phyloP scores from a whole-genome alignment of 2,888 invertebrate species.

The Baronia brevicornis region DNA sequence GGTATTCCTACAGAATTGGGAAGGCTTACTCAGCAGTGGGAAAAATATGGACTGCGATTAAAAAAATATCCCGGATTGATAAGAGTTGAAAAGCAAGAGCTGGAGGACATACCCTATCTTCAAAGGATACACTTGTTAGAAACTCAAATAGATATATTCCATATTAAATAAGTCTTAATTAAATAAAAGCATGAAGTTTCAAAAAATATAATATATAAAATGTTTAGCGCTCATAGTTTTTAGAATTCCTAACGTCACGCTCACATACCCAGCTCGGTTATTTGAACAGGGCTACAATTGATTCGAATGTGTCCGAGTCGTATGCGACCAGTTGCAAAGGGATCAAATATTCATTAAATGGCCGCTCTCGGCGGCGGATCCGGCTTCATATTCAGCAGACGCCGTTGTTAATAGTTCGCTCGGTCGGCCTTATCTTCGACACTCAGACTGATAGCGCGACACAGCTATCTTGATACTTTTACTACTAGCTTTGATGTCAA shows the following conservation, averaged over 20 bases:
- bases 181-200: too few species aligned
- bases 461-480: slow-evolving; percentile 38
- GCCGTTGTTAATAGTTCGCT: slow-evolving; percentile 60
- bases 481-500: too few species aligned
- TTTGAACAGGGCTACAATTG: slow-evolving; percentile 39
- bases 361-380: slow-evolving; percentile 36
- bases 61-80: too few species aligned
- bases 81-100: too few species aligned
- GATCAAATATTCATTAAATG: slow-evolving; percentile 65
- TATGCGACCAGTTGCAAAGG: slow-evolving; percentile 39
- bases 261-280: slow-evolving; percentile 16
- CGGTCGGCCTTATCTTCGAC: slow-evolving; percentile 55
- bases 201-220: too few species aligned
- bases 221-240: slow-evolving; percentile 3
- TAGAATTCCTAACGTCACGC: slow-evolving; percentile 24
- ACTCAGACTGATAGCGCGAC: slow-evolving; percentile 42
- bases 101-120: too few species aligned
- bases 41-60: too few species aligned
- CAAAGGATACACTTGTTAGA: too few species aligned
- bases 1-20: too few species aligned
- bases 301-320: slow-evolving; percentile 43
- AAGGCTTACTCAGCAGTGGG: too few species aligned
- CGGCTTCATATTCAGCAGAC: slow-evolving; percentile 57
- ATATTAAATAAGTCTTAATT: too few species aligned
- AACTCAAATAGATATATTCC: too few species aligned